These are phyloP conservation scores for Chroicocephalus ridibundus DNA, from an alignment of 2,113 vertebrate species.

Conservation along the genomic window DNA sequence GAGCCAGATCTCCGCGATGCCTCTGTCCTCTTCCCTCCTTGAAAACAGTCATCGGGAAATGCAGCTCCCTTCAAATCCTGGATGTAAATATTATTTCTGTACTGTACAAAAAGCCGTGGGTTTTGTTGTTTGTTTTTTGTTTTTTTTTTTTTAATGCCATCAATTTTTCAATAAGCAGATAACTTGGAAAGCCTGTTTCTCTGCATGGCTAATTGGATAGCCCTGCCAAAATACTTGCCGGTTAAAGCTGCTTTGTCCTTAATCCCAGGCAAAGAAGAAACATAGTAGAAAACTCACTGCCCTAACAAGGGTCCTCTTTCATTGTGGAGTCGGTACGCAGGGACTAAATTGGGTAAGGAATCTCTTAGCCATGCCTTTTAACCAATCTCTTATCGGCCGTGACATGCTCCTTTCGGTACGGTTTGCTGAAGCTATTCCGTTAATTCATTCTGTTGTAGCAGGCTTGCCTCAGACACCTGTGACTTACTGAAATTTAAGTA, in stretches of 20 bases:
- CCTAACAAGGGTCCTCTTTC: neutral
- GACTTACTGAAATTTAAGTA: constrained; percentile 7
- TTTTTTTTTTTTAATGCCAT: neutral
- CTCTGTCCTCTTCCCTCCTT: neutral
- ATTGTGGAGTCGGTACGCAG: accelerated
- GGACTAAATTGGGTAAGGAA: neutral
- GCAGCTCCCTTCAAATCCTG: neutral
- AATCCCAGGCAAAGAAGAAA: neutral
- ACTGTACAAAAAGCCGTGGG: neutral
- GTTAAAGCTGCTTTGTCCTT: constrained; percentile 1
- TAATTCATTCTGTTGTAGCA: neutral
- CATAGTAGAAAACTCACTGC: neutral
- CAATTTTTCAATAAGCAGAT: neutral
- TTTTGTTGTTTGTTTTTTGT: neutral
- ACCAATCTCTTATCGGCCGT: neutral
- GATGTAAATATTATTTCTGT: neutral
- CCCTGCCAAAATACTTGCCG: neutral
- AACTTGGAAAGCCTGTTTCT: neutral
- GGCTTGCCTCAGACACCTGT: neutral
- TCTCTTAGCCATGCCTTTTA: neutral
- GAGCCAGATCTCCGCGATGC: neutral
- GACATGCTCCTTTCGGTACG: neutral
- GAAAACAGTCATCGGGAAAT: neutral
- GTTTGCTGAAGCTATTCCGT: neutral
- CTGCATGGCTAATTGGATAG: neutral